phyloP scores from a whole-genome alignment of 1,140 invertebrate species.

The Drosophila navojoa region DNA sequence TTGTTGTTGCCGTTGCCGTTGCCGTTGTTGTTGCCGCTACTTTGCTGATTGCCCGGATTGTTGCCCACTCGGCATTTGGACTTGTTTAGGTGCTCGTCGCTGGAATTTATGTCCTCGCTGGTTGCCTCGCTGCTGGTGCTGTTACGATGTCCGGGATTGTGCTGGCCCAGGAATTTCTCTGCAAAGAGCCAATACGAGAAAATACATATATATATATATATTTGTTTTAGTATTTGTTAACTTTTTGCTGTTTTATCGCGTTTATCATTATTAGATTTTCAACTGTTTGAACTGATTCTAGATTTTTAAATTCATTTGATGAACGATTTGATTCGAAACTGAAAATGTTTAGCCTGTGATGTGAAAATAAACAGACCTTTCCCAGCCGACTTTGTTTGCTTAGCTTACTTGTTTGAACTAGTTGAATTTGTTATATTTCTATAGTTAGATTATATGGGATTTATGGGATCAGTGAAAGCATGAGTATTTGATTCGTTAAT shows the following conservation, averaged over 20 bases:
- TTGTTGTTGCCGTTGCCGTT: slow-evolving; percentile 1
- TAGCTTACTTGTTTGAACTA: too few species aligned
- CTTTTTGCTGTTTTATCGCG: background rate
- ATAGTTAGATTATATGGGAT: too few species aligned
- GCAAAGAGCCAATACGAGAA: slow-evolving; percentile 20
- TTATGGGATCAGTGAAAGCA: too few species aligned
- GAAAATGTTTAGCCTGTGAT: too few species aligned
- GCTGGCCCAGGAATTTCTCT: slow-evolving; percentile 73
- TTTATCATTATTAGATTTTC: too few species aligned
- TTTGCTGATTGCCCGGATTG: background rate
- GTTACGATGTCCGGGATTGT: slow-evolving; percentile 77
- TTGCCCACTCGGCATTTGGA: slow-evolving; percentile 30
- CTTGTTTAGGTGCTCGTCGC: slow-evolving; percentile 65
- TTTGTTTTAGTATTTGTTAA: background rate
- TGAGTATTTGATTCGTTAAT: too few species aligned
- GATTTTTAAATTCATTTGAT: too few species aligned
- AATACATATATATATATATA: too few species aligned
- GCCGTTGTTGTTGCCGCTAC: slow-evolving; percentile 3
- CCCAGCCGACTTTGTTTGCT: too few species aligned
- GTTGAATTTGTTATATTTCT: too few species aligned
- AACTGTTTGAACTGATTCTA: background rate
- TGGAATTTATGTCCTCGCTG: slow-evolving; percentile 75
- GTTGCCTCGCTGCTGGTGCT: slow-evolving; percentile 80
- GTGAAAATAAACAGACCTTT: too few species aligned
- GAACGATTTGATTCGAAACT: too few species aligned